These are phyloP conservation scores for Cyprinella venusta DNA, from an alignment of 2,797 vertebrate species.

Conservation along the genomic window DNA sequence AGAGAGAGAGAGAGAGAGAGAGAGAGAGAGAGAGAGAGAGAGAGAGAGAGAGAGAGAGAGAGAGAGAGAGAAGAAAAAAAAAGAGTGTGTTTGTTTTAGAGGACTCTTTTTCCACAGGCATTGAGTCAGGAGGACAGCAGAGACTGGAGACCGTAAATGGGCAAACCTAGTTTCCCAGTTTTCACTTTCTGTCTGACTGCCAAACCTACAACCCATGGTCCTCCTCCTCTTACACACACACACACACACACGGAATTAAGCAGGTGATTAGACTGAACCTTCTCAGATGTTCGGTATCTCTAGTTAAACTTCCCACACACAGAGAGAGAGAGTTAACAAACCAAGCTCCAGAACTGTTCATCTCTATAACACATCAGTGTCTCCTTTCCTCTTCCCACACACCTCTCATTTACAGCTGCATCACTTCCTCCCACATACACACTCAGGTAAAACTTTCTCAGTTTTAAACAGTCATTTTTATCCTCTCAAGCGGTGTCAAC, in stretches of 20 bases:
- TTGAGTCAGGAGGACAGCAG: constrained; percentile 27
- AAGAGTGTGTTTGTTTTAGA: constrained; percentile 34
- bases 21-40: too few species aligned
- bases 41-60: neutral
- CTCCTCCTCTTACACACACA: neutral
- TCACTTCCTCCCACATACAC: constrained; percentile 5
- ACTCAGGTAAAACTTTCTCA: constrained; percentile 30
- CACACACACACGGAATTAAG: neutral
- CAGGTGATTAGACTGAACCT: constrained; percentile 38
- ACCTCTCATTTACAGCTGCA: constrained; percentile 47
- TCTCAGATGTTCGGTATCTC: constrained; percentile 52
- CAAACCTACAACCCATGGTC: constrained; percentile 32
- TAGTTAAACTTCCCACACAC: constrained; percentile 55
- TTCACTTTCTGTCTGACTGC: constrained; percentile 34
- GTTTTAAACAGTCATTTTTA: neutral
- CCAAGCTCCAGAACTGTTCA: constrained; percentile 23
- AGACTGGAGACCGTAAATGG: constrained; percentile 52
- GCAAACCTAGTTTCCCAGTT: constrained; percentile 42
- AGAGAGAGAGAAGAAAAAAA: neutral
- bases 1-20: neutral
- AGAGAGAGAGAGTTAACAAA: neutral
- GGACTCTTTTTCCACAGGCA: constrained; percentile 32
- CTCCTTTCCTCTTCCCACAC: constrained; percentile 50
- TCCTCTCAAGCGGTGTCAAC: neutral
- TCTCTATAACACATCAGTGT: constrained; percentile 30